Evolutionary conservation across 2,113 vertebrate genomes (phyloP).

Genomic region (Sigmodon hispidus): DNA sequence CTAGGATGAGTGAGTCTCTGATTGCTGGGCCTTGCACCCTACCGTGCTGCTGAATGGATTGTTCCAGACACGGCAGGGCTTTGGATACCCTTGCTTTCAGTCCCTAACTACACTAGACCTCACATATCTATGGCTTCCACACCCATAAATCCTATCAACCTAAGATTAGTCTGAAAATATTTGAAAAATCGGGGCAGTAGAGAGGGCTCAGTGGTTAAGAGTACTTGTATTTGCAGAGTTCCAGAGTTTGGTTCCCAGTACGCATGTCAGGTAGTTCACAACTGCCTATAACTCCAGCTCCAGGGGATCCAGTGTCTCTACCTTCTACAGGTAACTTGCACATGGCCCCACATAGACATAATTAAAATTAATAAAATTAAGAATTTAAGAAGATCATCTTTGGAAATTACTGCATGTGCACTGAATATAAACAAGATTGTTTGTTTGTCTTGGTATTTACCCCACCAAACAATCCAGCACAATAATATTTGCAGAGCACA

Average conservation of each 20-base stretch:
- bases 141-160: not conserved
- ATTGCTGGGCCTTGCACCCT: not conserved
- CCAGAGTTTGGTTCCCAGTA: not conserved
- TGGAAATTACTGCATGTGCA: no score
- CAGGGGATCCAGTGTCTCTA: not conserved
- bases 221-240: not conserved
- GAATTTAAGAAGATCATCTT: not conserved
- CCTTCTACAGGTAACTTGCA: not conserved
- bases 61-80: not conserved
- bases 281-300: not conserved
- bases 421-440: not conserved
- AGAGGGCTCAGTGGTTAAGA: not conserved
- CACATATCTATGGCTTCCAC: not conserved
- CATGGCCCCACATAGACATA: not conserved
- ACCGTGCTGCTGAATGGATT: not conserved
- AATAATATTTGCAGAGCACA: not conserved
- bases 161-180: not conserved
- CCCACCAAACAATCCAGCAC: not conserved
- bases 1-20: not conserved
- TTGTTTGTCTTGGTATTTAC: not conserved
- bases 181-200: not conserved
- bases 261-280: not conserved
- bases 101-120: not conserved
- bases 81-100: not conserved
- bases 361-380: not conserved